These are phyloP conservation scores for Helicoverpa zea DNA, from an alignment of 1,140 invertebrate genomes.

Conservation along the genomic window DNA sequence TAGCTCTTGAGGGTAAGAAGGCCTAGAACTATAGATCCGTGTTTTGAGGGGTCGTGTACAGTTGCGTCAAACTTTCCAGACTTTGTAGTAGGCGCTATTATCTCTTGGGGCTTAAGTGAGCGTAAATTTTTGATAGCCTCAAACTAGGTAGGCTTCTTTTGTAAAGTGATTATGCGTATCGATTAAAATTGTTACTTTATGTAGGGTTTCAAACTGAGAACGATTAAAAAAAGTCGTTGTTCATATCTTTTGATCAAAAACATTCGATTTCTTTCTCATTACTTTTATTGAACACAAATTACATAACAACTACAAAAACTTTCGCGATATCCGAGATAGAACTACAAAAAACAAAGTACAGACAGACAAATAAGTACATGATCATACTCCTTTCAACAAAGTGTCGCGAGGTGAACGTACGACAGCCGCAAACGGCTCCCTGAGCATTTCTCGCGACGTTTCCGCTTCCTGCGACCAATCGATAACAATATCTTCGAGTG, in stretches of 20 bases:
- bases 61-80: slow-evolving; percentile 36
- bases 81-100: slow-evolving; percentile 44
- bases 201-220: not conserved
- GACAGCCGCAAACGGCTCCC: slow-evolving; percentile 53
- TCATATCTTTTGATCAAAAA: too few species aligned
- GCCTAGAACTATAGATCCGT: slow-evolving; percentile 17
- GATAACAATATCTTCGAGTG: slow-evolving; percentile 64
- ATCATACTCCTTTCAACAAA: slow-evolving; percentile 12
- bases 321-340: not conserved
- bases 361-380: slow-evolving; percentile 36
- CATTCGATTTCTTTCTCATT: too few species aligned
- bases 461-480: slow-evolving; percentile 63
- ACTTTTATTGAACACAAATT: too few species aligned
- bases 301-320: too few species aligned
- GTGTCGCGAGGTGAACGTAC: slow-evolving; percentile 60
- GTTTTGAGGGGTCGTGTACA: slow-evolving; percentile 31
- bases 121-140: slow-evolving; percentile 32
- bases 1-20: slow-evolving; percentile 4
- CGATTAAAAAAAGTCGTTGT: too few species aligned
- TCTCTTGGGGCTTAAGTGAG: slow-evolving; percentile 26
- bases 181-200: not conserved
- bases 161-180: not conserved
- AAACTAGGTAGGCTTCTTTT: slow-evolving; percentile 2
- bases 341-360: not conserved
- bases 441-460: slow-evolving; percentile 61